Conservation (phyloP, 2,113 vertebrate genomes). For the Colius striatus region DNA sequence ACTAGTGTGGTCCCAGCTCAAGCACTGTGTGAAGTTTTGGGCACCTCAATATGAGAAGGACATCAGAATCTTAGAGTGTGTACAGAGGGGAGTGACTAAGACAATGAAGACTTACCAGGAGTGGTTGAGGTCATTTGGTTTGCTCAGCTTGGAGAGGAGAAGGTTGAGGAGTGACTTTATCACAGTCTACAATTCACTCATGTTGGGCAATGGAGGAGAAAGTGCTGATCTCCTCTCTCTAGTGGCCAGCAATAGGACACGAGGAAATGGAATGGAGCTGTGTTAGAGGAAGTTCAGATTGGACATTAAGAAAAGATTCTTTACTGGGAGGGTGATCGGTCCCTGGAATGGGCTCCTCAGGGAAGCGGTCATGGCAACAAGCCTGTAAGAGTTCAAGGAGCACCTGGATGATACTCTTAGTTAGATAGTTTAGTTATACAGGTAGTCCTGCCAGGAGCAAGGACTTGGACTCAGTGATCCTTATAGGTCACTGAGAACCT, state of each 20-base stretch:
- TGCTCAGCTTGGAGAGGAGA: not conserved
- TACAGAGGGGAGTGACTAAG: fast-evolving
- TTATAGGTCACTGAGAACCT: not conserved
- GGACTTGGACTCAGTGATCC: not conserved
- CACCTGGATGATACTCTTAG: not conserved
- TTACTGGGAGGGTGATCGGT: not conserved
- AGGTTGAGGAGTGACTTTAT: not conserved
- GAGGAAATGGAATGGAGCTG: not conserved
- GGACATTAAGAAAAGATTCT: not conserved
- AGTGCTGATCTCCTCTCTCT: not conserved
- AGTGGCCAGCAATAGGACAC: not conserved
- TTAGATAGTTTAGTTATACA: not conserved
- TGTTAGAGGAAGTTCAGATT: fast-evolving
- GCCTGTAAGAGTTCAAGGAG: not conserved
- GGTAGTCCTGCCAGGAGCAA: not conserved
- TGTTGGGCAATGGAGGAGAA: fast-evolving
- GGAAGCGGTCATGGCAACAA: not conserved
- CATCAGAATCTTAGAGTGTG: not conserved
- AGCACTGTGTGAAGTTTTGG: not conserved
- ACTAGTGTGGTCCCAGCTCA: fast-evolving
- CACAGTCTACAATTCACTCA: not conserved
- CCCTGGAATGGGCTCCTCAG: not conserved
- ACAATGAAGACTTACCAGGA: not conserved
- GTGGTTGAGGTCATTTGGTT: not conserved
- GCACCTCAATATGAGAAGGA: not conserved